Conservation (phyloP, 2,888 invertebrate genomes). For the Microchrysa polita region DNA sequence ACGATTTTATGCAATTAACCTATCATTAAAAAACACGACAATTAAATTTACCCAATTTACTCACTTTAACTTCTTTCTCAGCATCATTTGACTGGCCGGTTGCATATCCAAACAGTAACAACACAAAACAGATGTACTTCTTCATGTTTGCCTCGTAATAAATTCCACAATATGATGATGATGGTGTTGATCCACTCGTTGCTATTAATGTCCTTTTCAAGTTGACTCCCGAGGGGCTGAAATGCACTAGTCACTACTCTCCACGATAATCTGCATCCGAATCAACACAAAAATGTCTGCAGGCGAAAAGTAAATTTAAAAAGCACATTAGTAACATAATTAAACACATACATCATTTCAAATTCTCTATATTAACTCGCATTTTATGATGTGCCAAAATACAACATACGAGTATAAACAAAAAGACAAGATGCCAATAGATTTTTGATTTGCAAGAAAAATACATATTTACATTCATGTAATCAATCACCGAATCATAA, state of each 20-base stretch:
- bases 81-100: not conserved
- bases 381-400: too few species aligned
- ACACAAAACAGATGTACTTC: conserved; percentile 29
- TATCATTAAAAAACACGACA: not conserved
- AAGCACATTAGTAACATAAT: too few species aligned
- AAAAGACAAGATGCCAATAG: too few species aligned
- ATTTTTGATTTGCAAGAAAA: too few species aligned
- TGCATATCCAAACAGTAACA: conserved; percentile 36
- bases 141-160: conserved; percentile 23
- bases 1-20: not conserved
- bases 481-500: too few species aligned
- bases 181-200: not conserved
- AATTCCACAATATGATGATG: too few species aligned
- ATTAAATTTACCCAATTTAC: not conserved
- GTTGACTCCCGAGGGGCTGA: not conserved
- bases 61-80: conserved; percentile 28
- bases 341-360: too few species aligned
- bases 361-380: too few species aligned
- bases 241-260: not conserved
- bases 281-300: too few species aligned
- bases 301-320: too few species aligned
- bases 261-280: not conserved
- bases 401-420: too few species aligned
- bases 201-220: not conserved
- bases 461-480: too few species aligned